Evolutionary conservation across 2,113 vertebrate species (phyloP).

Genomic region (Phainopepla nitens): DNA sequence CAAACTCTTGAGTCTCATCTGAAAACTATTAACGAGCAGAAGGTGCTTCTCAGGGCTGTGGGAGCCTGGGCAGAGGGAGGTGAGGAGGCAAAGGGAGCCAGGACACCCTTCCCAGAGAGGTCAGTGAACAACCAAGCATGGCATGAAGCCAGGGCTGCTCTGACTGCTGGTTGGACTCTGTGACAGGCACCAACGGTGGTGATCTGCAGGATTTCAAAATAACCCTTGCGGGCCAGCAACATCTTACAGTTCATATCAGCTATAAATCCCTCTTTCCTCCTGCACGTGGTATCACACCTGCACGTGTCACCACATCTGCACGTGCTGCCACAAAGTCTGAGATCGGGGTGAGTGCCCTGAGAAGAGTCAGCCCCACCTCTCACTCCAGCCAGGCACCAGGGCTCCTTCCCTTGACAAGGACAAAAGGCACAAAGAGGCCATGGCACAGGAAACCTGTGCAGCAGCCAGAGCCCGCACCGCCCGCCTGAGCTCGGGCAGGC

Average conservation of each 20-base stretch:
- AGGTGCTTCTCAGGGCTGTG: background rate
- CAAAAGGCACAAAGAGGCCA: background rate
- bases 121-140: background rate
- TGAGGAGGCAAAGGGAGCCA: background rate
- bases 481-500: background rate
- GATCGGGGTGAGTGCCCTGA: accelerated
- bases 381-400: background rate
- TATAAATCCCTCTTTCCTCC: background rate
- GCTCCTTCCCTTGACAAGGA: background rate
- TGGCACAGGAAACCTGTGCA: background rate
- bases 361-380: background rate
- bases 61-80: background rate
- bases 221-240: background rate
- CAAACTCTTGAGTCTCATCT: background rate
- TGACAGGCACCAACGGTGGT: background rate
- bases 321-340: background rate
- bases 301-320: background rate
- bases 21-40: background rate
- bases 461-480: background rate
- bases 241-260: background rate
- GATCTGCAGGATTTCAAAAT: background rate
- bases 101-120: background rate
- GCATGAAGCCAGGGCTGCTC: background rate
- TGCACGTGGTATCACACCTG: background rate
- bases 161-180: background rate